Evolutionary conservation across 2,888 invertebrate species (phyloP).

Genomic region (Tiliacea citrago): DNA sequence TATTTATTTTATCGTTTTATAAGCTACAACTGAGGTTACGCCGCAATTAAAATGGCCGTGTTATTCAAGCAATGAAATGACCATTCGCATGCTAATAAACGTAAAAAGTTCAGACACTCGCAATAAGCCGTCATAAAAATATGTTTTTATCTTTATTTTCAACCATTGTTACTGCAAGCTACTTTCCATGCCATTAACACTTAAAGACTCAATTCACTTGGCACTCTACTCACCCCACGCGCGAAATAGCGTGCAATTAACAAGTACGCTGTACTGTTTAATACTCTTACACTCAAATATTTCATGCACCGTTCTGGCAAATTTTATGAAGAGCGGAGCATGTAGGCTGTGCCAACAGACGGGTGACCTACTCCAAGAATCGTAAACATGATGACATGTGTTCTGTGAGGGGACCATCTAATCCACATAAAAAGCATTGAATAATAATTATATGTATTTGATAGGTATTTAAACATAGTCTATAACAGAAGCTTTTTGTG

Average conservation of each 20-base stretch:
- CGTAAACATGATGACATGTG: conserved; percentile 69
- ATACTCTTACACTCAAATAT: not conserved
- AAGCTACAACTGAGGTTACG: not conserved
- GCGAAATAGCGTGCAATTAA: not conserved
- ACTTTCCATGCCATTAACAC: not conserved
- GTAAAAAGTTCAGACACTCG: not conserved
- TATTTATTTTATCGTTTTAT: too few relatives aligned
- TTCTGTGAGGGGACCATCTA: conserved; percentile 46
- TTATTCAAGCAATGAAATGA: not conserved
- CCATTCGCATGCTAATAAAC: too few relatives aligned
- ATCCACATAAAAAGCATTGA: conserved; percentile 33
- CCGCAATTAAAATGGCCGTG: not conserved
- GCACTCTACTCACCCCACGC: not conserved
- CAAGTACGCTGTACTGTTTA: not conserved
- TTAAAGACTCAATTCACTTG: not conserved
- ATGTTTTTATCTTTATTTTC: not conserved
- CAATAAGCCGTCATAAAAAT: not conserved
- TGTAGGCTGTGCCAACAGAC: conserved; percentile 10
- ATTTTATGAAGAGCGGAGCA: conserved; percentile 21
- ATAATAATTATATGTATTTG: not conserved
- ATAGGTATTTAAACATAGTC: not conserved
- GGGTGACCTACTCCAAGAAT: conserved; percentile 68
- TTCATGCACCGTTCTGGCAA: conserved; percentile 6
- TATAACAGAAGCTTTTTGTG: not conserved
- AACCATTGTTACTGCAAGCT: not conserved